Evolutionary conservation across 2,797 vertebrate species (phyloP), one percentile per base, ranked within the genome.

Genomic region (Rhadinocentrus ornatus): DNA sequence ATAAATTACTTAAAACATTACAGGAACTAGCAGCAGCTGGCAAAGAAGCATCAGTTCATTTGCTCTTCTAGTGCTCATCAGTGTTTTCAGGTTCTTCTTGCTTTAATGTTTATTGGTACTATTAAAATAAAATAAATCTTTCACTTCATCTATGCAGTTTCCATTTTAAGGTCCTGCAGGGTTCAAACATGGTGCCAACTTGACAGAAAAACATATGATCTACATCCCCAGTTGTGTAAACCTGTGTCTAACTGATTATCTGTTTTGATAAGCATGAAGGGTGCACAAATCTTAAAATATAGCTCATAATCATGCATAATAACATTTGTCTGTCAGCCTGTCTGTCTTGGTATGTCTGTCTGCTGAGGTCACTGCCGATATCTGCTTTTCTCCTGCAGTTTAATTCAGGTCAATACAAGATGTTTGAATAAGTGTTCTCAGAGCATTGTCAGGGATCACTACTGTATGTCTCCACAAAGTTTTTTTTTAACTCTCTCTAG

Each of bases 361-460:
- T 75, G 66, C 72, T 77, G 83, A 77, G 85, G 87, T 89, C 87
- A 85, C 82, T 82, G 80, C 91, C 82, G 79, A 69, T 63, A 57
- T 79, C 75, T 73, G 70, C 72, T 76, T 63, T 60, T 59, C 54
- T 74, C 68, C 74, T 70, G 69, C 83, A 64, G 79, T 87, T 72
- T 67, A 83, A 89, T 91, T 93, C 93, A 93, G 90, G 89, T 93
- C 82, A 78, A 68, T 61, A 71, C 60, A 41, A 90, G 76, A 86
- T 74, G 44, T 77, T 83, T 71, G 69, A 70, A 84, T 52, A 78
- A 70, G 58, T 61, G 48, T 87, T 91, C 77, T 86, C 73, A 80
- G 80, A 85, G 85, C 77, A 66, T 88, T 80, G 78, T 91, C 91
- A 90, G 89, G 90, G 91, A 93, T 90, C 85, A 75, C 84, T 73